Conservation (phyloP, 2,888 invertebrate genomes). For the Morpho achilles region DNA sequence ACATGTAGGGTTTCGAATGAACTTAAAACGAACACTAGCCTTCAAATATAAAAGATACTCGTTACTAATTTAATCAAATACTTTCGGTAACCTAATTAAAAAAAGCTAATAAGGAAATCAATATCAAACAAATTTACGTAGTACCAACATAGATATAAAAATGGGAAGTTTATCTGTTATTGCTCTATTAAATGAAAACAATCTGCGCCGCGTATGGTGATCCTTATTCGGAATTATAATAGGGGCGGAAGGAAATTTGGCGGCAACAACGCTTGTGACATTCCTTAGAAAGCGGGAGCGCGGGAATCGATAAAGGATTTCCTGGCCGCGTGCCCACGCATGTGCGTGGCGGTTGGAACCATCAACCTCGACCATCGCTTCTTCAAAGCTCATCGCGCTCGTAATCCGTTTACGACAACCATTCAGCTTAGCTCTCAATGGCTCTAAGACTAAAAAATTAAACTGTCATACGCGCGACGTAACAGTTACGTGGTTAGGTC, state of each 20-base stretch:
- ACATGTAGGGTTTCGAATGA: too few species aligned
- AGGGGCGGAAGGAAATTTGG: constrained; percentile 60
- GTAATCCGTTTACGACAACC: constrained; percentile 27
- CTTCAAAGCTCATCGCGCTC: constrained; percentile 18
- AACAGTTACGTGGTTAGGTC: not conserved
- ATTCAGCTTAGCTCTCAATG: constrained; percentile 4
- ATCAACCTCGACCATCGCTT: constrained; percentile 35
- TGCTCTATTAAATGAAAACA: constrained; percentile 28
- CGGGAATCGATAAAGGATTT: constrained; percentile 80
- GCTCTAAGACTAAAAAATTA: not conserved
- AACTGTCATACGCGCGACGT: not conserved
- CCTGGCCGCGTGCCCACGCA: constrained; percentile 77
- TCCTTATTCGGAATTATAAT: constrained; percentile 56
- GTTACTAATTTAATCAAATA: too few species aligned
- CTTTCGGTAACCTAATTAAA: not conserved
- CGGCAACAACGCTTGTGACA: constrained; percentile 71
- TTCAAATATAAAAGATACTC: too few species aligned
- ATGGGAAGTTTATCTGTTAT: constrained; percentile 21
- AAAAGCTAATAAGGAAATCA: constrained; percentile 2
- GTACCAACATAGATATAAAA: constrained; percentile 2
- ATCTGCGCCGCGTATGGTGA: constrained; percentile 48
- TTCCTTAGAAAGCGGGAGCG: constrained; percentile 74
- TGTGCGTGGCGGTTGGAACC: constrained; percentile 62
- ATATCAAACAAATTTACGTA: constrained; percentile 2
- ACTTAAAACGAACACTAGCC: too few species aligned